Evolutionary conservation across 2,113 vertebrate genomes (phyloP), one percentile per base, ranked within the genome.

Genomic region (Lophius piscatorius): DNA sequence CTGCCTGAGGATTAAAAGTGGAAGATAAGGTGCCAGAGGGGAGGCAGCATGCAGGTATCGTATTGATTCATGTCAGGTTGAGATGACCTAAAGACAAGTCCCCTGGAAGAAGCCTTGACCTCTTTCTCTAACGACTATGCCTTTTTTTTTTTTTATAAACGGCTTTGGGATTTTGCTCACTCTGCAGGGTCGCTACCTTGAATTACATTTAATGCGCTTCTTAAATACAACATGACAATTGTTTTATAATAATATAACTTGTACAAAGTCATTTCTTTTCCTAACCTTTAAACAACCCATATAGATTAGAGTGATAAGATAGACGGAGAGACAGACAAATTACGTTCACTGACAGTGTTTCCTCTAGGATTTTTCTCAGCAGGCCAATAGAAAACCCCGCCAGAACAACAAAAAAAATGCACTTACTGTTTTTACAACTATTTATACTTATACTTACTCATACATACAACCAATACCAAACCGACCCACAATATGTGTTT

Each of bases 51-150:
- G 48, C 44, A 75, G 42, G 9, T 47, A 49, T 8, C 3, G 39
- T 64, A 84, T 83, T 46, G 70, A 82, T 78, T 60, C 46, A 45
- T 8, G 26, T 70, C 78, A 46, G 14, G 42, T 61, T 44, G 41
- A 41, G 62, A 59, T 55, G 64, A 76, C 72, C 74, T 33, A 0
- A 50, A 72, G 60, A 54, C 65, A 55, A 18, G 9, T 51, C 60
- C 14, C 0, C 41, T 3, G 63, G 57, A 67, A 73, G 18, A 28
- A 46, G 48, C 50, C 46, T 38, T 80, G 56, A 54, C 2, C 40
- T 51, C 48, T 0, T 24, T 39, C 23, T 45, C 67, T 60, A 44
- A 57, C 31, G 29, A 21, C 14, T 50, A 23, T 48, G 16, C 12
- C 34, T 29, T 39, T n/a, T 22, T 60, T 36, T 20, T 33, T 35